These are phyloP conservation scores for Diploptera punctata DNA, from an alignment of 2,888 invertebrate genomes.

Conservation along the genomic window DNA sequence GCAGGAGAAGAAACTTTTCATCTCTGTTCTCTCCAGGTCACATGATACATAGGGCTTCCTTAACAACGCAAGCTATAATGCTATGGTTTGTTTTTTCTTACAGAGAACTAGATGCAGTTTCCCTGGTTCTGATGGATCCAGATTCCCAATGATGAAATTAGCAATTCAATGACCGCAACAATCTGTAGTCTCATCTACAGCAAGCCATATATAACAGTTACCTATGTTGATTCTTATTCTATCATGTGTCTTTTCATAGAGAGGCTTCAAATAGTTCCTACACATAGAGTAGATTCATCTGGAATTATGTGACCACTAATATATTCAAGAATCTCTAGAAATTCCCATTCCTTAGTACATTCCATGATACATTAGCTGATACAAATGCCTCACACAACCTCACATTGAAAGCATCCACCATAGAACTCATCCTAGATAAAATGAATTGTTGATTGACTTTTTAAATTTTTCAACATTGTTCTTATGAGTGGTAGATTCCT, in stretches of 20 bases:
- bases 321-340: neutral
- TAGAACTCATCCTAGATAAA: too few species aligned
- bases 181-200: neutral
- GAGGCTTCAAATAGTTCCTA: neutral
- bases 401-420: slow-evolving; percentile 1
- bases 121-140: neutral
- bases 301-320: neutral
- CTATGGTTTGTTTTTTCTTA: slow-evolving; percentile 7
- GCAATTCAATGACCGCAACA: neutral
- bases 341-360: neutral
- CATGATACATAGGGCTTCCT: neutral
- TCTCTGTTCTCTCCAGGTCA: neutral
- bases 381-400: slow-evolving; percentile 9
- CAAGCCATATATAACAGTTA: neutral
- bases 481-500: neutral
- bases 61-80: too few species aligned
- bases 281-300: neutral
- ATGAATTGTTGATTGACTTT: neutral
- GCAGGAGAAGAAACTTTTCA: neutral
- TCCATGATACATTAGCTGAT: slow-evolving; percentile 5
- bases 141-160: neutral
- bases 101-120: neutral
- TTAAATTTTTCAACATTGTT: neutral
- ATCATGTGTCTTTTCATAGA: neutral
- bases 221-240: neutral